A percentile compares a stretch with the other conserved stretches of the same genome.
phyloP scores from a whole-genome alignment of 1,140 invertebrate species.

The Aricia agestis region DNA sequence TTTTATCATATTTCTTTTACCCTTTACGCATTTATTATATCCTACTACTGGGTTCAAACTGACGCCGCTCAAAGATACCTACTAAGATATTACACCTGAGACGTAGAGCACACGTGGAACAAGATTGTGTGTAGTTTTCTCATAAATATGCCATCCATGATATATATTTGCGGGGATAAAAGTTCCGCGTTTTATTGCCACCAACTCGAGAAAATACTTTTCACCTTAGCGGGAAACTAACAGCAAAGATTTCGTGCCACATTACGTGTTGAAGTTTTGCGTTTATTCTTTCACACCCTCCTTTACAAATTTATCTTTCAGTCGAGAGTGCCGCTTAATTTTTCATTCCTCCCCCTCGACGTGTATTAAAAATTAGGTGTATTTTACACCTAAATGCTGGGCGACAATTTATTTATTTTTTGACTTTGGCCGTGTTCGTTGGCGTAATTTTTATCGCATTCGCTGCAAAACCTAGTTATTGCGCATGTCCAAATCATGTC shows the following conservation, averaged over 20 bases:
- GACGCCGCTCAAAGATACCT: no score
- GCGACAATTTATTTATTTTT: neutral
- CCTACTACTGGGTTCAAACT: no score
- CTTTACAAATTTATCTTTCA: constrained; percentile 1
- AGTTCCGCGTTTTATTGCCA: constrained; percentile 8
- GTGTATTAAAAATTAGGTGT: neutral
- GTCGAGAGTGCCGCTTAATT: neutral
- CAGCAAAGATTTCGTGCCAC: constrained; percentile 8
- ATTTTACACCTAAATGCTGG: neutral
- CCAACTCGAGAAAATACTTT: constrained; percentile 12
- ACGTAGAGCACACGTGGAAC: constrained; percentile 11
- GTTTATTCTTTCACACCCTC: constrained; percentile 2
- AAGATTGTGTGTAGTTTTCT: constrained; percentile 20
- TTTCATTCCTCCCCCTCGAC: neutral
- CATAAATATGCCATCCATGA: constrained; percentile 20
- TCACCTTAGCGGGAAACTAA: constrained; percentile 10
- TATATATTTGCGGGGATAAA: constrained; percentile 7
- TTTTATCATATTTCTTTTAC: no score
- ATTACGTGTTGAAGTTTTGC: neutral
- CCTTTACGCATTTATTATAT: no score
- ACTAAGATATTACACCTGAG: neutral
- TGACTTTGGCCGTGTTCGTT: neutral
- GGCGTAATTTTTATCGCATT: no score
- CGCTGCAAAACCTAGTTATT: no score
- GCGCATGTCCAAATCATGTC: no score